Base-by-base conservation (phyloP, 2,888 invertebrate species). In the Lapara coniferarum region DNA sequence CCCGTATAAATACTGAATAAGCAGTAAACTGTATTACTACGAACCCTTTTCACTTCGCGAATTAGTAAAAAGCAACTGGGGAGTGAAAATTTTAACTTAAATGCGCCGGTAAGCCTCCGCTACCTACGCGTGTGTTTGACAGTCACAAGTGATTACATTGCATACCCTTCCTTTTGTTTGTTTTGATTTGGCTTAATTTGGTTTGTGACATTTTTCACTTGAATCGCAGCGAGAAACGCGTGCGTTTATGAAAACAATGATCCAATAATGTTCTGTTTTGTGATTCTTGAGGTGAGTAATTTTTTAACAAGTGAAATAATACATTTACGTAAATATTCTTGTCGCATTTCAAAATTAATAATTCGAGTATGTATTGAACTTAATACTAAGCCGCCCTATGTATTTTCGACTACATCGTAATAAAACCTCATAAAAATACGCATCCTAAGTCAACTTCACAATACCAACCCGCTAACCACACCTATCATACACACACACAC, bases 41-140 rank as follows among this genome's bases (percentile, higher is more conserved):
- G 91, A 93, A 94, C 93, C 93, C 93, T 94, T 93, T 93, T 93
- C 93, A 93, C 93, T 93, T 93, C 91, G 93, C 93, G 91, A 93
- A 93, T 93, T 93, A 93, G 93, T 93, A 93, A 93, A 93, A 93
- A 93, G 93, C 93, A 89, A 91, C 89, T 88, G 91, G 93, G 92
- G 92, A 92, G 93, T 91, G 93, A 90, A 92, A 90, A 93, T 93
- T 92, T 93, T 93, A 92, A 93, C 88, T 93, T 92, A 92, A 93
- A 92, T 88, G 89, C 89, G 87, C 86, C 86, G 85, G 90, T 90
- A 88, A 90, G 89, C 89, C 82, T 81, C 76, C 80, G 87, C 77
- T 87, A 91, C 90, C 89, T 91, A 87, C 79, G 88, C 86, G 91
- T 93, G 93, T 89, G 92, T 92, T 92, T 93, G 93, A 93, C 93